Conservation (phyloP, 2,888 invertebrate species). For the Phania funesta region DNA sequence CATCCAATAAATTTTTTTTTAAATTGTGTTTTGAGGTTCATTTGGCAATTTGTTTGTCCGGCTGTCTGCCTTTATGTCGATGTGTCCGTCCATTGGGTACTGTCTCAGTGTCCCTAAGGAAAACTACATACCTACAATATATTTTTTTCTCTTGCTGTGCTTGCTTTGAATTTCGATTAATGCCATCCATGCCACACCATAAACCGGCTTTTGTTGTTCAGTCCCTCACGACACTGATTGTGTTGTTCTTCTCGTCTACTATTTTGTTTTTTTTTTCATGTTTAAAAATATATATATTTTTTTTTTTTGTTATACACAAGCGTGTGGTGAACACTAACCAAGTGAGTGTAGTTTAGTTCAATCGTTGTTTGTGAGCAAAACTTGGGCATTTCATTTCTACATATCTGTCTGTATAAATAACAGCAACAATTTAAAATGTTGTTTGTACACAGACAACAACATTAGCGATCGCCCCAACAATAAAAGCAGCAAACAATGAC, state of each 20-base stretch:
- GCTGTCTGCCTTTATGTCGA: neutral
- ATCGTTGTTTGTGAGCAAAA: constrained; percentile 47
- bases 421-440: constrained; percentile 49
- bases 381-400: constrained; percentile 59
- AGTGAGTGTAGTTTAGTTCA: constrained; percentile 43
- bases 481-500: constrained; percentile 55
- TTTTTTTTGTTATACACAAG: neutral
- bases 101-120: constrained; percentile 41
- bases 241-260: constrained; percentile 37
- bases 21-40: constrained; percentile 3
- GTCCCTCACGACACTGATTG: constrained; percentile 57
- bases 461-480: constrained; percentile 58
- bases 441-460: constrained; percentile 46
- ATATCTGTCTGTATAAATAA: constrained; percentile 56
- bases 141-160: constrained; percentile 27
- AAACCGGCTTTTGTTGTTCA: constrained; percentile 71
- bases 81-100: constrained; percentile 19
- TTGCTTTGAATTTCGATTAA: constrained; percentile 68
- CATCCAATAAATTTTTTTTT: constrained; percentile 13
- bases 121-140: constrained; percentile 57
- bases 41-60: constrained; percentile 31
- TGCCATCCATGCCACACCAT: constrained; percentile 74
- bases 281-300: constrained; percentile 17
- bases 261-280: constrained; percentile 14
- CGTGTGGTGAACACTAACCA: constrained; percentile 55